A percentile compares a stretch with the other conserved stretches of the same genome.
These are phyloP conservation scores for Trichopoda pennipes DNA, from an alignment of 2,888 invertebrate species.

Conservation along the genomic window DNA sequence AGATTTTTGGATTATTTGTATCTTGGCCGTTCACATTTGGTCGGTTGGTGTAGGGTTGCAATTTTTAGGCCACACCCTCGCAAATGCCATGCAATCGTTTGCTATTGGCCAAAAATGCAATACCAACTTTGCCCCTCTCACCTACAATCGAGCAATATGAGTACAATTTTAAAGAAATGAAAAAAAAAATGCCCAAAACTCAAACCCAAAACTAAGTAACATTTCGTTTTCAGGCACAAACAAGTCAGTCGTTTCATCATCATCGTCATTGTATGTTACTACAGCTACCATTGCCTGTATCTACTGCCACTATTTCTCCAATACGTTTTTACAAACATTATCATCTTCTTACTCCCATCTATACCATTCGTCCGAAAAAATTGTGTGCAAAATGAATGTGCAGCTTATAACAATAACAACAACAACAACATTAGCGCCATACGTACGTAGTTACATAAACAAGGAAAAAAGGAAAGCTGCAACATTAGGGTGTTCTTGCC, in stretches of 20 bases:
- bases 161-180: constrained; percentile 33
- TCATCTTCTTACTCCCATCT: constrained; percentile 41
- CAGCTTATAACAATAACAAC: constrained; percentile 50
- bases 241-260: constrained; percentile 56
- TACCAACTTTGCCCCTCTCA: constrained; percentile 62
- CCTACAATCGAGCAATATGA: constrained; percentile 35
- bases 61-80: constrained; percentile 79
- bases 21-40: constrained; percentile 68
- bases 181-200: constrained; percentile 56
- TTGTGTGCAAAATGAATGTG: constrained; percentile 63
- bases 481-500: constrained; percentile 64
- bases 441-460: constrained; percentile 10
- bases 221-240: constrained; percentile 65
- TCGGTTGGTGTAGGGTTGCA: constrained; percentile 75
- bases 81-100: constrained; percentile 73
- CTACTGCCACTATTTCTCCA: constrained; percentile 49
- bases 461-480: constrained; percentile 59
- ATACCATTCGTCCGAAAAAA: constrained; percentile 59
- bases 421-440: constrained; percentile 19
- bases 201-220: constrained; percentile 59
- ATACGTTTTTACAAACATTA: constrained; percentile 34
- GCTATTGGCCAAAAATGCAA: constrained; percentile 77
- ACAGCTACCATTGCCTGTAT: constrained; percentile 31
- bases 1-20: constrained; percentile 27
- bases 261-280: constrained; percentile 34